phyloP scores from a whole-genome alignment of 2,797 vertebrate species.

The Threskiornis aethiopicus region DNA sequence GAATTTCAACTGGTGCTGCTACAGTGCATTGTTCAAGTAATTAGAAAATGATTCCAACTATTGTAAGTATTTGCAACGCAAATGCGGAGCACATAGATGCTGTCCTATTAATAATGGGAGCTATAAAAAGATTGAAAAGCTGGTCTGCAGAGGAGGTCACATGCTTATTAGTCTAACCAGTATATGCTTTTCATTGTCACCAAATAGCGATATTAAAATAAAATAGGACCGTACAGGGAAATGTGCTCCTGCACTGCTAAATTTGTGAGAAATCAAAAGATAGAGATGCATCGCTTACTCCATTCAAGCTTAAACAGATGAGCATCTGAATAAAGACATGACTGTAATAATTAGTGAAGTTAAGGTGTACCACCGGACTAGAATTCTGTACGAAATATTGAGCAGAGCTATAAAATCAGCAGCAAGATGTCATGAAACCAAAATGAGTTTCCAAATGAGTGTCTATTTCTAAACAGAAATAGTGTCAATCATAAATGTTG shows the following conservation, averaged over 20 bases:
- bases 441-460: neutral
- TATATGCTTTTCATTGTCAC: neutral
- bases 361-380: neutral
- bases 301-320: neutral
- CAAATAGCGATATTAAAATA: neutral
- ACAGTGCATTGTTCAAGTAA: slow-evolving; percentile 45
- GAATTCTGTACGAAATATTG: neutral
- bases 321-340: neutral
- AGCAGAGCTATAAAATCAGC: neutral
- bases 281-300: neutral
- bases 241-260: neutral
- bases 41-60: slow-evolving; percentile 51
- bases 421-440: neutral
- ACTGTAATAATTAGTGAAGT: neutral
- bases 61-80: slow-evolving; percentile 35
- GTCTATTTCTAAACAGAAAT: neutral
- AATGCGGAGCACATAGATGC: neutral
- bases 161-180: slow-evolving; percentile 6
- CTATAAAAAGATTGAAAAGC: slow-evolving; percentile 33
- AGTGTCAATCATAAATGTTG: neutral
- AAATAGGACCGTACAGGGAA: neutral
- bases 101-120: slow-evolving; percentile 16
- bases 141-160: neutral
- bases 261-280: neutral
- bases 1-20: slow-evolving; percentile 33